Base-by-base conservation (phyloP, 2,797 vertebrate species). In the Sternarchorhynchus goeldii region DNA sequence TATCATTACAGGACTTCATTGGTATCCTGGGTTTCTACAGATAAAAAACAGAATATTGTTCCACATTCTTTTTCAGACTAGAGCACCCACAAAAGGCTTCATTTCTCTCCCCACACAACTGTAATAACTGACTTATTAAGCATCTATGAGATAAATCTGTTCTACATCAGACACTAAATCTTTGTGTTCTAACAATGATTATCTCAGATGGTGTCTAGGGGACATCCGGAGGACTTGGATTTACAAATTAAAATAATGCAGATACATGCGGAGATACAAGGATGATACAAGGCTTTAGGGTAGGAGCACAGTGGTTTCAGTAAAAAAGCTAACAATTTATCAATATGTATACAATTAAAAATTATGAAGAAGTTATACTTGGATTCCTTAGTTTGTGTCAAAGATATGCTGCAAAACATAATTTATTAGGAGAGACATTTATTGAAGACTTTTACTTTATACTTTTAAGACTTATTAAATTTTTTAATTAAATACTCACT, bases 181-280 rank as follows among this genome's bases (percentile, higher is more conserved):
- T 25, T 25, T 50, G 4, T 14, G 10, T 50, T 25, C 12, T 25
- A 66, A 50, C 65, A 50, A 16, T n/a, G 1, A 25, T 25, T 67
- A 50, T 50, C 20, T 67, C 12, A 25, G 20, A 67, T 10, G 39
- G 64, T 66, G 36, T 66, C 7, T 41, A 4, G 12, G 41, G 20
- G 20, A 29, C 12, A 67, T 67, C 41, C 65, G 25, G 10, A 50
- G 36, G 64, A 65, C 16, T 6, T 65, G 34, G 4, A 67, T 39
- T 50, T 67, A 50, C 65, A 67, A 50, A 67, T 50, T 67, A 67
- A 25, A 67, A 50, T 67, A 29, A 50, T 25, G 14, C 14, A 5
- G n/a, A 50, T 16, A 67, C 10, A 67, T 3, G 50, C 20, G 6
- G 14, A 50, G 20, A 67, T 20, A 41, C 10, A 66, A 65, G 6